A percentile compares a stretch with the other conserved stretches of the same genome.
Conservation (phyloP, 1,140 invertebrate species). For the Solenopsis invicta region DNA sequence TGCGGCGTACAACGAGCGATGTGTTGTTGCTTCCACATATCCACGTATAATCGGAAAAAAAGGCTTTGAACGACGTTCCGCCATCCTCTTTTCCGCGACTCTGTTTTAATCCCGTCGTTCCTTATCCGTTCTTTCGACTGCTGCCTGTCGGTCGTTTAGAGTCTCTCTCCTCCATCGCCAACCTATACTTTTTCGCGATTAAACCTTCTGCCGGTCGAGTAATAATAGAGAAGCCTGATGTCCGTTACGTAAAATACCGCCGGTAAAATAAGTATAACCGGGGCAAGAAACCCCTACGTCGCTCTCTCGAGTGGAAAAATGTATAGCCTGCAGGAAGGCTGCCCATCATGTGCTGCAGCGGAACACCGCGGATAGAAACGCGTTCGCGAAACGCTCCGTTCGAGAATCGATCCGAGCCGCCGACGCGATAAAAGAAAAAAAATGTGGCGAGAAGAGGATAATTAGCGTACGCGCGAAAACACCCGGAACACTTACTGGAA, state of each 20-base stretch:
- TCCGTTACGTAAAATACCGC: background rate
- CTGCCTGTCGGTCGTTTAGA: background rate
- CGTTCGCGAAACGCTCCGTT: slow-evolving; percentile 55
- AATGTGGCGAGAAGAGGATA: slow-evolving; percentile 64
- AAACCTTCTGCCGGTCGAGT: slow-evolving; percentile 22
- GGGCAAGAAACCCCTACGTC: background rate
- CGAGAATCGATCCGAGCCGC: slow-evolving; percentile 60
- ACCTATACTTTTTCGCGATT: background rate
- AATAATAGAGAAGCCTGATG: slow-evolving; percentile 37
- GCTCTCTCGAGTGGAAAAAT: slow-evolving; percentile 26
- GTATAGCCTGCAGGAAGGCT: slow-evolving; percentile 39
- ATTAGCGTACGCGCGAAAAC: slow-evolving; percentile 77
- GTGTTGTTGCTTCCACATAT: slow-evolving; percentile 69
- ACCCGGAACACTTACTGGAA: slow-evolving; percentile 67
- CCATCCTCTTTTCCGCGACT: slow-evolving; percentile 43
- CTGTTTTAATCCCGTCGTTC: slow-evolving; percentile 41
- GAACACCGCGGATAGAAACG: slow-evolving; percentile 7
- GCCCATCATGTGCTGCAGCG: slow-evolving; percentile 28
- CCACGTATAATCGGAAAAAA: slow-evolving; percentile 69
- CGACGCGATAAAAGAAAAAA: slow-evolving; percentile 33
- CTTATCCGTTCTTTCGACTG: background rate
- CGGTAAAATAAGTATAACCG: slow-evolving; percentile 12
- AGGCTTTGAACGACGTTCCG: slow-evolving; percentile 60
- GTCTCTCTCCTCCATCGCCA: slow-evolving; percentile 16
- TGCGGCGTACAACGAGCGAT: slow-evolving; percentile 74